Evolutionary conservation across 1,140 invertebrate genomes (phyloP).

Genomic region (Pseudomyrmex sp.): DNA sequence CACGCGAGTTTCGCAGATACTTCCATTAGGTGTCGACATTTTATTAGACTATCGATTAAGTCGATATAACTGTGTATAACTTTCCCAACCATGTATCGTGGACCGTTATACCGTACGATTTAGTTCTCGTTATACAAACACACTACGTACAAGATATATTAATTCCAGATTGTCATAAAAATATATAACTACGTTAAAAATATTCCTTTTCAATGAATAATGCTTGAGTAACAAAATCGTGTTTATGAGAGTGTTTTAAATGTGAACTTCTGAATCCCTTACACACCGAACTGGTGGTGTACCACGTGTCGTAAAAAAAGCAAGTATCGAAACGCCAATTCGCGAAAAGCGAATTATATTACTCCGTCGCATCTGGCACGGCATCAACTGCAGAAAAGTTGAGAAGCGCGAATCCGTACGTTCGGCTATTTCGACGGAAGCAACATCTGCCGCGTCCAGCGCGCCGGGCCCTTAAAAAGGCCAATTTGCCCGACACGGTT

Average conservation of each 20-base stretch:
- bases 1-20: conserved; percentile 25
- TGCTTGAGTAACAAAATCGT: too few relatives aligned
- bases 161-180: background rate
- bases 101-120: background rate
- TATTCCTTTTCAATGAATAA: too few relatives aligned
- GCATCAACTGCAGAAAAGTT: conserved; percentile 69
- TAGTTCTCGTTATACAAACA: background rate
- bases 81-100: too few relatives aligned
- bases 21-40: conserved; percentile 34
- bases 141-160: background rate
- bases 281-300: background rate
- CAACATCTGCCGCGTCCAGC: conserved; percentile 67
- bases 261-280: background rate
- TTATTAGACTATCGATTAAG: conserved; percentile 50
- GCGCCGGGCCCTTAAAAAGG: conserved; percentile 58
- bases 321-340: conserved; percentile 41
- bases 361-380: conserved; percentile 66
- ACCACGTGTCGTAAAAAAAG: conserved; percentile 16
- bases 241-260: background rate
- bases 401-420: conserved; percentile 60
- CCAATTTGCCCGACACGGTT: conserved; percentile 55
- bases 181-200: background rate
- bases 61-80: background rate
- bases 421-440: conserved; percentile 62
- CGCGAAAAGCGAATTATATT: conserved; percentile 65